Evolutionary conservation across 1,140 invertebrate species (phyloP).

Genomic region (Magallana angulata): DNA sequence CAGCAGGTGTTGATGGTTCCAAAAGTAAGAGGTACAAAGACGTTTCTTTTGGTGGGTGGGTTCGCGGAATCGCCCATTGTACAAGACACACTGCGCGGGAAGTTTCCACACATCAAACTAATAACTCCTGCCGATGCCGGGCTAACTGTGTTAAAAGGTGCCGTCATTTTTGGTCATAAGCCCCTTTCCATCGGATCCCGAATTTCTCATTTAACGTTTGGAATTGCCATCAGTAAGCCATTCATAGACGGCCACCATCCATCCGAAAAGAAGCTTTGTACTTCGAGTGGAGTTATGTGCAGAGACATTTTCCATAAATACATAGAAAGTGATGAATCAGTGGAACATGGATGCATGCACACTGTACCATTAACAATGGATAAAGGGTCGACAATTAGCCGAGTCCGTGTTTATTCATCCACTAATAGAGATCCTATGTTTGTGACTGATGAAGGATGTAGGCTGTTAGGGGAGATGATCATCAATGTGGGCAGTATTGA

Average conservation of each 20-base stretch:
- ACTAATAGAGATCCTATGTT: constrained; percentile 43
- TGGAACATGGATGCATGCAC: constrained; percentile 42
- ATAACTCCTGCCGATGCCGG: constrained; percentile 52
- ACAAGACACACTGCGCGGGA: constrained; percentile 50
- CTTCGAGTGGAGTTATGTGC: constrained; percentile 43
- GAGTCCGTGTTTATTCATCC: constrained; percentile 44
- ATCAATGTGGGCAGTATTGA: constrained; percentile 34
- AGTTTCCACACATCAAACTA: constrained; percentile 46
- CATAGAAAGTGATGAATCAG: constrained; percentile 50
- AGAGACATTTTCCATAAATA: constrained; percentile 57
- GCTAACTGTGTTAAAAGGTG: constrained; percentile 55
- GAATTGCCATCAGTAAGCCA: constrained; percentile 53
- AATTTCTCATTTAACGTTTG: constrained; percentile 48
- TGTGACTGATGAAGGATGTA: constrained; percentile 50
- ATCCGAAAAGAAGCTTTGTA: not conserved
- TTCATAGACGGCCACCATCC: constrained; percentile 56
- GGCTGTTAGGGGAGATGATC: constrained; percentile 44
- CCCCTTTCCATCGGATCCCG: constrained; percentile 45
- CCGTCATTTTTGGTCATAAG: constrained; percentile 53
- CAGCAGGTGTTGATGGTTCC: constrained; percentile 45
- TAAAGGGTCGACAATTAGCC: not conserved
- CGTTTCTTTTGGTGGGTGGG: constrained; percentile 55
- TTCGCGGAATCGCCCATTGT: constrained; percentile 57
- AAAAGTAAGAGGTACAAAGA: constrained; percentile 11
- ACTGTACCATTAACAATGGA: constrained; percentile 50